phyloP scores from a whole-genome alignment of 2,797 vertebrate species.

The Onychomys arenicola region DNA sequence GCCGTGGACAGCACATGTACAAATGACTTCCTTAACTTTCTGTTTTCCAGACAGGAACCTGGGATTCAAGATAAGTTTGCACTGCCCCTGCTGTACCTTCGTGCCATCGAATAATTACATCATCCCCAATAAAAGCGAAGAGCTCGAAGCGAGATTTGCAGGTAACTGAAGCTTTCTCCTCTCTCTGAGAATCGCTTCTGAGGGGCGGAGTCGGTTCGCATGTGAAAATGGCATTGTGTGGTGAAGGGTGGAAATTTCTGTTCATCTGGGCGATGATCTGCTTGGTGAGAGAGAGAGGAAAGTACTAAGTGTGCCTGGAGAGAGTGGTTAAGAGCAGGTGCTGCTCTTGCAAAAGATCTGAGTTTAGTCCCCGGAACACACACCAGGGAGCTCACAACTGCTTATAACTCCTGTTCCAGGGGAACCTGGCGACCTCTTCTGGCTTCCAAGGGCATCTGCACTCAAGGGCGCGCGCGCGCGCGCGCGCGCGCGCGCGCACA shows the following conservation, averaged over 20 bases:
- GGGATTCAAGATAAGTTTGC: conserved; percentile 98
- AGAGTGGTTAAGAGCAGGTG: background rate
- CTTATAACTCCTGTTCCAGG: background rate
- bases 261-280: background rate
- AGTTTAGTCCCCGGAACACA: background rate
- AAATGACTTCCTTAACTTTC: conserved; percentile 77
- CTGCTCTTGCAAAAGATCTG: background rate
- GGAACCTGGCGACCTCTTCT: background rate
- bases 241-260: background rate
- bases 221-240: background rate
- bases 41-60: conserved; percentile 95
- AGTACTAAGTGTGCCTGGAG: background rate
- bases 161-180: conserved; percentile 87
- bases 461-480: no score
- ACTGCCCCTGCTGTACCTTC: conserved; percentile 98
- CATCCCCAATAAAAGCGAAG: conserved; percentile 98
- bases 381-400: background rate
- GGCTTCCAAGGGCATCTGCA: background rate
- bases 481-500: background rate
- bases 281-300: background rate
- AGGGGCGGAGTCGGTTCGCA: background rate
- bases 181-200: accelerated
- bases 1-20: background rate
- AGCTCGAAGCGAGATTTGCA: conserved; percentile 97
- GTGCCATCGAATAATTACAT: conserved; percentile 98